Evolutionary conservation across 2,113 vertebrate species (phyloP), one percentile per base, ranked within the genome.

Genomic region (Caranx ignobilis): DNA sequence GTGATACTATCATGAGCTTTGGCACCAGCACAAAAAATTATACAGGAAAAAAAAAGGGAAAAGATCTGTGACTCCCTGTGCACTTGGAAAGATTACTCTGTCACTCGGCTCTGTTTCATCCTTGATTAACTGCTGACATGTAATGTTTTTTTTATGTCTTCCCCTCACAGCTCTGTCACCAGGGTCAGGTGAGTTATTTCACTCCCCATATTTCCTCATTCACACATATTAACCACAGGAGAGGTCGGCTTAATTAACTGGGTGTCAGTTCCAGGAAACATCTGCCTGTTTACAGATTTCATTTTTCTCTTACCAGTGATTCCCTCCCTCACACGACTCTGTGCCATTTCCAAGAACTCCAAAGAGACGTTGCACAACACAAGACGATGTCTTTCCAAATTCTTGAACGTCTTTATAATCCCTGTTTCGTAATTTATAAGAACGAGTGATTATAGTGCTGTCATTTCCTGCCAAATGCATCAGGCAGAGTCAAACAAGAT

Each of bases 121-220:
- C 62, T 50, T 1, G 2, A 35, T 7, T 83, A 59, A 79, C 26
- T 55, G 47, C 75, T 89, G 72, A 88, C 83, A n/a, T n/a, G 32
- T 31, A 19, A 26, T 69, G 39, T 50, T 18, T 65, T 21, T n/a
- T 77, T 76, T 48, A 9, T 86, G 41, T 45, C 78, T 90, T 72
- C 84, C 87, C 72, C 78, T 41, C 79, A 68, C 92, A 99, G 98
- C 94, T 87, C 95, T 98, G 70, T 94, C 96, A n/a, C 93, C 96
- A 43, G 97, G 96, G 83, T 93, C 96, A 76, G 98, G 98, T 99
- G 92, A 98, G 98, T 94, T 47, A 13, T 31, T 70, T 80, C 39
- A 0, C 69, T 43, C 18, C 60, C 37, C 11, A 37, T 6, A 37
- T 9, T 41, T 64, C 7, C 11, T 43, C 54, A 39, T 57, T 47